Evolutionary conservation across 2,113 vertebrate genomes (phyloP).

Genomic region (Rana temporaria): DNA sequence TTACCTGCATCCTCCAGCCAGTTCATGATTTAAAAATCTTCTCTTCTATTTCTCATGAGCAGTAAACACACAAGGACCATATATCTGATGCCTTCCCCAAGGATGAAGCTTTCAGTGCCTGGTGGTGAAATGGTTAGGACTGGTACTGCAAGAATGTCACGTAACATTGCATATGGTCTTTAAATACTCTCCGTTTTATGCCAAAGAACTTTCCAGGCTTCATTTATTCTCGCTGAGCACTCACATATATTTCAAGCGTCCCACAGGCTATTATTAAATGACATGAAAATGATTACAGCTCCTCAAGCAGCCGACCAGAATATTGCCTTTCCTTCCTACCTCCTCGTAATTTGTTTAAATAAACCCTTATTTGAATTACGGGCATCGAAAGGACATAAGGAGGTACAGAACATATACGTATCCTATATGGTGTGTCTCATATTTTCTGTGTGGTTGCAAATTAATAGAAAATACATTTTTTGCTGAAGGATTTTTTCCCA

Average conservation of each 20-base stretch:
- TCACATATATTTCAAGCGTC: slow-evolving; percentile 55
- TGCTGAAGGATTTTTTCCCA: too few species aligned
- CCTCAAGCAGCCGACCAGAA: slow-evolving; percentile 56
- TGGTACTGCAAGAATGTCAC: slow-evolving; percentile 44
- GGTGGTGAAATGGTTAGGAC: slow-evolving; percentile 35
- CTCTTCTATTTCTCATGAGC: not conserved
- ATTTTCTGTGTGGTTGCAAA: not conserved
- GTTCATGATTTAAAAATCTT: not conserved
- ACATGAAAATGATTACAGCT: slow-evolving; percentile 58
- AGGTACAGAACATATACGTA: not conserved
- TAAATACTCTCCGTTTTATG: slow-evolving; percentile 54
- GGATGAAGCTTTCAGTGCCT: not conserved
- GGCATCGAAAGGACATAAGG: slow-evolving; percentile 38
- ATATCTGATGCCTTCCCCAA: not conserved
- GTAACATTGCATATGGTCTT: slow-evolving; percentile 56
- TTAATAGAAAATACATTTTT: not conserved
- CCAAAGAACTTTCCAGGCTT: slow-evolving; percentile 56
- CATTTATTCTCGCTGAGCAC: slow-evolving; percentile 58
- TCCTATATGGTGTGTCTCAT: not conserved
- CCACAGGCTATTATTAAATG: slow-evolving; percentile 58
- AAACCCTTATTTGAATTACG: slow-evolving; percentile 31
- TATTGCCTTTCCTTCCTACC: slow-evolving; percentile 52
- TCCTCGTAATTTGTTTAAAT: slow-evolving; percentile 56
- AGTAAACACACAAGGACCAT: not conserved
- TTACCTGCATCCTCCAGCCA: not conserved